phyloP scores from a whole-genome alignment of 2,113 vertebrate species.

The Lophius piscatorius region DNA sequence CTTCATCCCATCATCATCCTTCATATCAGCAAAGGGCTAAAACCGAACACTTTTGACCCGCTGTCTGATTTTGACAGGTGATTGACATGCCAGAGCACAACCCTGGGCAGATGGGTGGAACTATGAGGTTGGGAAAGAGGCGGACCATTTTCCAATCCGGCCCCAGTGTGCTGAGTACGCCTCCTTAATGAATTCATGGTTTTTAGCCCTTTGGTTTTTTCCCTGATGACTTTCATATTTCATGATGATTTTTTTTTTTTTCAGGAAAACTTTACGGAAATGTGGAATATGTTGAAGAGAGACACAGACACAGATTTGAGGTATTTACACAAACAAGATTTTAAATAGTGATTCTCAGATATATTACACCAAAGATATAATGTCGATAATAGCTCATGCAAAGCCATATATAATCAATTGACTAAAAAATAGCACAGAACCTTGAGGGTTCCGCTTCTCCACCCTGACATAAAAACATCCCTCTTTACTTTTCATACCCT shows the following conservation, averaged over 20 bases:
- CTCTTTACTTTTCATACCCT: too few relatives aligned
- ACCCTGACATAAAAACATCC: too few relatives aligned
- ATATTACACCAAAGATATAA: too few relatives aligned
- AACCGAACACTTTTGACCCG: constrained; percentile 4
- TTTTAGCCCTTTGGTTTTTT: neutral
- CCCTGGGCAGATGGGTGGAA: constrained; percentile 95
- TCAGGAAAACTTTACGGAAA: constrained; percentile 91
- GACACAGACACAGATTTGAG: constrained; percentile 96
- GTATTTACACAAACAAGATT: constrained; percentile 62
- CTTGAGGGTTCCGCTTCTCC: too few relatives aligned
- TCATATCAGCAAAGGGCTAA: too few relatives aligned
- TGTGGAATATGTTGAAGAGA: constrained; percentile 89
- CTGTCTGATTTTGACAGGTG: constrained; percentile 80
- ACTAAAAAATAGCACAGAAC: too few relatives aligned
- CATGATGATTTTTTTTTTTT: constrained; percentile 26
- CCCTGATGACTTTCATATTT: neutral
- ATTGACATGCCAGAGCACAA: constrained; percentile 99
- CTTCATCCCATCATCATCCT: too few relatives aligned
- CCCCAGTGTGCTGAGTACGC: constrained; percentile 89
- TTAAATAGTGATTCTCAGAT: neutral
- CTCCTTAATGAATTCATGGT: neutral
- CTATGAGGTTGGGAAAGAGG: constrained; percentile 95
- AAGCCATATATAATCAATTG: too few relatives aligned
- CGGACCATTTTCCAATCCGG: constrained; percentile 90
- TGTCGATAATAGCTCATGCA: too few relatives aligned